These are phyloP conservation scores for Onychomys arenicola DNA, from an alignment of 2,797 vertebrate species.

Conservation along the genomic window DNA sequence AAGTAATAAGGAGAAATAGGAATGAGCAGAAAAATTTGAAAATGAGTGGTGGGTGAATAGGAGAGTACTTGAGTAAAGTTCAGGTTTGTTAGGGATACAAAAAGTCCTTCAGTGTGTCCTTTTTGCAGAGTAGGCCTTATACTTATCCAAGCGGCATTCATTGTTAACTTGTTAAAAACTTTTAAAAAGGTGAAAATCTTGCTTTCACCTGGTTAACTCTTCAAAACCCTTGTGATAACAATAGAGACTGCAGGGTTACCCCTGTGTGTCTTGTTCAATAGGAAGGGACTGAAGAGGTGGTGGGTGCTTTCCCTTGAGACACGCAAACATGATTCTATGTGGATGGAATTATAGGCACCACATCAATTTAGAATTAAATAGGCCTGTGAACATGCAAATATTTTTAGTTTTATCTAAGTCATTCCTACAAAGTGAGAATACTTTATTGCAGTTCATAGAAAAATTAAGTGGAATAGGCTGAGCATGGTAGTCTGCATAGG, in stretches of 20 bases:
- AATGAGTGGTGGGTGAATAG: fast-evolving
- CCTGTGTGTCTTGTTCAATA: background rate
- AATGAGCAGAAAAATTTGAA: background rate
- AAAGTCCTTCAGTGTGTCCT: background rate
- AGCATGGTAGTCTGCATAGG: background rate
- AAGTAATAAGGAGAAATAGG: background rate
- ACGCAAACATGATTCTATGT: background rate
- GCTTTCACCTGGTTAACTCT: background rate
- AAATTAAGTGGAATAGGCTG: background rate
- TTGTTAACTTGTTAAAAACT: background rate
- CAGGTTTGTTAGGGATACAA: background rate
- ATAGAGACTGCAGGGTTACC: fast-evolving
- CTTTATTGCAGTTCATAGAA: background rate
- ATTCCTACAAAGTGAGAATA: background rate
- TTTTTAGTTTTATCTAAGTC: background rate
- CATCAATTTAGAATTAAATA: background rate
- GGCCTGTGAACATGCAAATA: background rate
- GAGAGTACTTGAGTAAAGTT: background rate
- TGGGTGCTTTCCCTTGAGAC: too few species aligned
- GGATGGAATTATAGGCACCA: background rate
- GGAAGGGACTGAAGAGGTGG: too few species aligned
- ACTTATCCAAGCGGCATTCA: background rate
- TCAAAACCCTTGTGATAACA: background rate
- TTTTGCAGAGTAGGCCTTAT: background rate
- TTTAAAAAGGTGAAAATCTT: background rate